These are phyloP conservation scores for Malurus alboscapulatus DNA, from an alignment of 2,113 vertebrate species.

Conservation along the genomic window DNA sequence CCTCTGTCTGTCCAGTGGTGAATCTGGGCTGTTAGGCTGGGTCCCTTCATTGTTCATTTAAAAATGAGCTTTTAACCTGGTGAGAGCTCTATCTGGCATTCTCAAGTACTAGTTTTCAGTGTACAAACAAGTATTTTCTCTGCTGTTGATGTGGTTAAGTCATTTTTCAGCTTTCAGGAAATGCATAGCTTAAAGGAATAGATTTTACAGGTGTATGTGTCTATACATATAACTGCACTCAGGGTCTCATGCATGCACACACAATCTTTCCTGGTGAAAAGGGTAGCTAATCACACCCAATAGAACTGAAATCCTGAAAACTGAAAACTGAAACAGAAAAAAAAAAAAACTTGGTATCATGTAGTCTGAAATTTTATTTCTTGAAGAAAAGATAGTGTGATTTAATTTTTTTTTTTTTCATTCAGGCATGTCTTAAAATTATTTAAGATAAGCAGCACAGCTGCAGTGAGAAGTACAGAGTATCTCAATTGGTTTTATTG, in stretches of 20 bases:
- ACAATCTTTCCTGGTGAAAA: background rate
- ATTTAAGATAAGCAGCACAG: background rate
- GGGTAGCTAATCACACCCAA: background rate
- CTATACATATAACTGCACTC: background rate
- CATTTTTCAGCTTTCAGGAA: background rate
- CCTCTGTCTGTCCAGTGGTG: background rate
- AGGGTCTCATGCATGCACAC: background rate
- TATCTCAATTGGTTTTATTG: background rate
- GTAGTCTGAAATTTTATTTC: background rate
- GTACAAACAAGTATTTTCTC: background rate
- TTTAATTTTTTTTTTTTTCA: background rate
- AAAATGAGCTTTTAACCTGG: background rate
- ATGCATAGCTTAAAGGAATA: background rate
- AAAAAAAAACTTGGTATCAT: background rate
- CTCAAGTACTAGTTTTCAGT: background rate
- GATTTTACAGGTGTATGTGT: background rate
- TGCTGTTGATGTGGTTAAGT: background rate
- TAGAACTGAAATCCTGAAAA: background rate
- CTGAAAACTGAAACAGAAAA: background rate
- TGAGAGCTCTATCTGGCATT: background rate
- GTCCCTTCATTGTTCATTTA: background rate
- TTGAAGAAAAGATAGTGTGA: background rate
- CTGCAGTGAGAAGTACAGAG: background rate
- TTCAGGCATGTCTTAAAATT: background rate
- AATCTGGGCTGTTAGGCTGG: background rate